A percentile compares a stretch with the other conserved stretches of the same genome.
Conservation (phyloP, 2,113 vertebrate species). For the Notothenia coriiceps region DNA sequence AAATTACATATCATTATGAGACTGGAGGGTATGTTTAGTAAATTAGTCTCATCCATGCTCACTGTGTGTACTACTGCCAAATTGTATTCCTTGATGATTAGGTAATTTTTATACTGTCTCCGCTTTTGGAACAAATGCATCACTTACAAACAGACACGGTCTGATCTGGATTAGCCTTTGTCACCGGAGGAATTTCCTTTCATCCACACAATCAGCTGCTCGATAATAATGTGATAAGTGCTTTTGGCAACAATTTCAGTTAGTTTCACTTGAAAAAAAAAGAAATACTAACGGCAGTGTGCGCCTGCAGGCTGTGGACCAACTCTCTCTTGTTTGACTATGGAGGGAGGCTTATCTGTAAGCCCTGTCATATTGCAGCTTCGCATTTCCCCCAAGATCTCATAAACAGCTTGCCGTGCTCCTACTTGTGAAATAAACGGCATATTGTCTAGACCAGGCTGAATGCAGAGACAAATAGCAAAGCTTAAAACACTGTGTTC, state of each 20-base stretch:
- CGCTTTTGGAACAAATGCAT: slow-evolving; percentile 92
- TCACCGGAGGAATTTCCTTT: slow-evolving; percentile 57
- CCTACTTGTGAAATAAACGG: slow-evolving; percentile 68
- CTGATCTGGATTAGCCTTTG: slow-evolving; percentile 82
- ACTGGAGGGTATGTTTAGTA: slow-evolving; percentile 99
- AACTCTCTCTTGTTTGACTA: slow-evolving; percentile 73
- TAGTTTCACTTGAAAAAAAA: neutral
- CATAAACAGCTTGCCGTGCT: slow-evolving; percentile 76
- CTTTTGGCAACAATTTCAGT: slow-evolving; percentile 35
- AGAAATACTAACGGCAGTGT: slow-evolving; percentile 17
- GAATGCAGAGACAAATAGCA: slow-evolving; percentile 74
- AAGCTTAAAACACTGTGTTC: slow-evolving; percentile 62
- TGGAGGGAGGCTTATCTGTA: slow-evolving; percentile 72
- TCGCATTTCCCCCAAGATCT: slow-evolving; percentile 78
- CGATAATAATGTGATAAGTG: slow-evolving; percentile 36
- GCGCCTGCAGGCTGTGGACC: slow-evolving; percentile 64
- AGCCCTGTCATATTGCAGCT: slow-evolving; percentile 71
- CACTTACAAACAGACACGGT: slow-evolving; percentile 91
- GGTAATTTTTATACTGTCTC: slow-evolving; percentile 97
- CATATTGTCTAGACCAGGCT: slow-evolving; percentile 75
- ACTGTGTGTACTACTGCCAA: slow-evolving; percentile 98
- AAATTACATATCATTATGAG: slow-evolving; percentile 99
- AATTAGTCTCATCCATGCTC: slow-evolving; percentile 99
- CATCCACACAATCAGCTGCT: slow-evolving; percentile 13
- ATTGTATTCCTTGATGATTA: slow-evolving; percentile 99